phyloP scores from a whole-genome alignment of 2,113 vertebrate genomes.

The Trichechus manatus region DNA sequence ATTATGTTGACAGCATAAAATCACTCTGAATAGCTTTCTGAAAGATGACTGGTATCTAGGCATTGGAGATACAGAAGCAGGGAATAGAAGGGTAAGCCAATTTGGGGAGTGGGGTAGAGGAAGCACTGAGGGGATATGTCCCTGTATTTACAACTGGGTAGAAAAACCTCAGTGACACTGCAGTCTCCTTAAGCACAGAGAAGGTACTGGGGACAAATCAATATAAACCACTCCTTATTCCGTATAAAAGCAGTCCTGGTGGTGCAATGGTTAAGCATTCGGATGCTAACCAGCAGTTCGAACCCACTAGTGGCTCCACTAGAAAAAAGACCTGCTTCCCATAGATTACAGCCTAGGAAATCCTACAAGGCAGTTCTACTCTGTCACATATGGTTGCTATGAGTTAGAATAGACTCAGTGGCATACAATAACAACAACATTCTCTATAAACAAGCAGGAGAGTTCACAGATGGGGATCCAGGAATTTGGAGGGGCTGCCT shows the following conservation, averaged over 20 bases:
- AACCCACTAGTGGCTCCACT: neutral
- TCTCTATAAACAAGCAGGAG: neutral
- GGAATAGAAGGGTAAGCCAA: neutral
- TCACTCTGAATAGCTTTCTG: conserved; percentile 26
- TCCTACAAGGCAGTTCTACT: neutral
- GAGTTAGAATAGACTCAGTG: neutral
- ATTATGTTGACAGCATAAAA: neutral
- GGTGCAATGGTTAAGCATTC: neutral
- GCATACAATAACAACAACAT: neutral
- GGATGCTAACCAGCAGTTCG: neutral
- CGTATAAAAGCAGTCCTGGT: neutral
- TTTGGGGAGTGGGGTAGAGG: too few species aligned
- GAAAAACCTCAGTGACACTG: neutral
- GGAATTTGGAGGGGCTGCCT: neutral
- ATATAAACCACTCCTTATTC: neutral
- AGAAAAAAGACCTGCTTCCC: neutral
- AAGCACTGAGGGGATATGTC: neutral
- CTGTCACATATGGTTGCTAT: neutral
- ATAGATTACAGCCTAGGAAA: neutral
- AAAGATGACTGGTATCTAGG: neutral
- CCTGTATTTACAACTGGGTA: neutral
- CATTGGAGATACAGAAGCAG: neutral
- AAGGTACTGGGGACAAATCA: neutral
- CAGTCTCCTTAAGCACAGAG: neutral
- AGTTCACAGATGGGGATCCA: neutral